Base-by-base conservation (phyloP, 2,797 vertebrate species). In the Lemur catta region DNA sequence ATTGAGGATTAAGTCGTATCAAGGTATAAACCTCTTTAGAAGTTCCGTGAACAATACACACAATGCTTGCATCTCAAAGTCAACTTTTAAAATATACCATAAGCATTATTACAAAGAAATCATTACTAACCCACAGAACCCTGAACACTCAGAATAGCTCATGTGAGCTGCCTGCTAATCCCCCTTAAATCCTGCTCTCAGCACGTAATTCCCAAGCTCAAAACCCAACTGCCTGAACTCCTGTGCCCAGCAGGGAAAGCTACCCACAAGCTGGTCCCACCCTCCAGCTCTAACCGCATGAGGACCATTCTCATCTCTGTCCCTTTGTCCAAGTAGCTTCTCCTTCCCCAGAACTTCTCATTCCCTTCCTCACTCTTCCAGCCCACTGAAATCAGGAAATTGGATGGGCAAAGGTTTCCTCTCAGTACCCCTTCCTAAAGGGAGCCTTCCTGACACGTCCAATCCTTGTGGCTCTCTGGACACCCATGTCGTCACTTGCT, bases 21-120 rank as follows among this genome's bases (percentile, higher is more conserved):
- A 74, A 91, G 57, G 28, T 50, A 61, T 79, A 96, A 89, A 78
- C 41, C 69, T 78, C 71, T 89, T 85, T 38, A 41, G 30, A 95
- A 85, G 48, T 72, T 52, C 84, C 57, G 20, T 88, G 71, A 8
- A 78, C 24, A 96, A 74, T 26, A 55, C 24, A 55, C 7, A 50
- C 43, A 92, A 75, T 72, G 63, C 69, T 82, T 82, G 13, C 33
- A 52, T 55, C 71, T 86, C 63, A 84, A 89, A 93, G 82, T 81
- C 52, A 92, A 84, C n/a, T 43, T 91, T 50, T 43, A 46, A 84
- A 22, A 81, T 76, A 63, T 61, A 55, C 48, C 46, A 33, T 67
- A 81, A 72, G 57, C 2, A 38, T 91, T 72, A 78, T 82, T 93
- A 88, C 35, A 57, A 59, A 94, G 74, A 89, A 93, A 84, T 93